Percentiles rank a stretch among this genome's conserved stretches.
phyloP scores from a whole-genome alignment of 2,888 invertebrate genomes.

The Drosophila putrida region DNA sequence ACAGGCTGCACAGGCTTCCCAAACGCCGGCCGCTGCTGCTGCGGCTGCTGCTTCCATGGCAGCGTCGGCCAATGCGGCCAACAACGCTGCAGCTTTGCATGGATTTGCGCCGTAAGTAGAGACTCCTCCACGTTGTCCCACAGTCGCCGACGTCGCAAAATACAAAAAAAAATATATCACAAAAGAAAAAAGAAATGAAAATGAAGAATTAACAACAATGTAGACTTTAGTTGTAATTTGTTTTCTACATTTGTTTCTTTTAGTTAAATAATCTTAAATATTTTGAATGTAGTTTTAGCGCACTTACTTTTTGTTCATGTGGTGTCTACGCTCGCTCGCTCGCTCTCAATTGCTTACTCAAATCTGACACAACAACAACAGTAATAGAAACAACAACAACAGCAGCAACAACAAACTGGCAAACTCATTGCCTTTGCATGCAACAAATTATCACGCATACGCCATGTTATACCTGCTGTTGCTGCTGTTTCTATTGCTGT shows the following conservation, averaged over 20 bases:
- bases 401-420: conserved; percentile 9
- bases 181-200: conserved; percentile 19
- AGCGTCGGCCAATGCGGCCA: conserved; percentile 88
- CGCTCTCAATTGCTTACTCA: conserved; percentile 48
- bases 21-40: conserved; percentile 87
- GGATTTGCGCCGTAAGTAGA: conserved; percentile 96
- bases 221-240: conserved; percentile 64
- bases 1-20: conserved; percentile 68
- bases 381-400: conserved; percentile 12
- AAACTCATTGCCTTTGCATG: conserved; percentile 48
- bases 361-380: conserved; percentile 19
- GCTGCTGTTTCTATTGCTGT: conserved; percentile 17
- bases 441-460: conserved; percentile 51
- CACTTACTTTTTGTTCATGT: conserved; percentile 71
- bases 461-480: conserved; percentile 39
- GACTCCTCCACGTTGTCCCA: conserved; percentile 56
- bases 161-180: conserved; percentile 32
- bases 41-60: conserved; percentile 88
- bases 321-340: conserved; percentile 63
- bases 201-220: conserved; percentile 39
- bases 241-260: conserved; percentile 30
- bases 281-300: conserved; percentile 75
- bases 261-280: conserved; percentile 55
- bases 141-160: conserved; percentile 53
- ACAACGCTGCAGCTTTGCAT: conserved; percentile 93